Conservation (phyloP, 35 echinoderm and acorn worm genomes). For the Diadema setosum region DNA sequence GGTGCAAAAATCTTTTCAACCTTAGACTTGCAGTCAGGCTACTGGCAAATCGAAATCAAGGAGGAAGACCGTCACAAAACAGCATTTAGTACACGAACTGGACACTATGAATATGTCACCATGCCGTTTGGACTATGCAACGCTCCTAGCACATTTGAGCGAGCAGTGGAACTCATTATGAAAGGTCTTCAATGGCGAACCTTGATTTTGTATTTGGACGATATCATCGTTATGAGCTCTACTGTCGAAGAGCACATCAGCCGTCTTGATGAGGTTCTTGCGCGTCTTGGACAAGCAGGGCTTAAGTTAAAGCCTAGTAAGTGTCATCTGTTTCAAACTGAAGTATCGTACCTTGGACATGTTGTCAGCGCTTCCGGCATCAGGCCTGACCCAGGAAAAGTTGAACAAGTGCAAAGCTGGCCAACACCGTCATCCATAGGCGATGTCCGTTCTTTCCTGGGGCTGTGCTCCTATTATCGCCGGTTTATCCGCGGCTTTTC, state of each 20-base stretch:
- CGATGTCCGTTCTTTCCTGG: conserved; percentile 13
- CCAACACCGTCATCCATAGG: neutral
- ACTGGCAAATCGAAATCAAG: conserved; percentile 37
- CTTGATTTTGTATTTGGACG: neutral
- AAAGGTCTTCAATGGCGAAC: neutral
- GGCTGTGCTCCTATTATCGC: neutral
- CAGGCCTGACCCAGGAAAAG: neutral
- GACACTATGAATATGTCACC: no score
- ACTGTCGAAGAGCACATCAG: neutral
- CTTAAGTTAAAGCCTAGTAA: no score
- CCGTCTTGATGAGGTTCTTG: no score
- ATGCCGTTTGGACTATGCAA: conserved; percentile 51
- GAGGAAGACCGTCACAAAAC: conserved; percentile 27
- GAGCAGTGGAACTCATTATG: conserved; percentile 24
- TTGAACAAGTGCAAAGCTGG: neutral
- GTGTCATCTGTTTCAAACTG: no score
- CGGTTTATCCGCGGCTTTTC: neutral
- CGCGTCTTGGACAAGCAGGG: no score
- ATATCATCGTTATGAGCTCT: neutral
- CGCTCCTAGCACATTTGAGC: conserved; percentile 32
- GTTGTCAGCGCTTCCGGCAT: neutral
- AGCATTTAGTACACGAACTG: conserved; percentile 30
- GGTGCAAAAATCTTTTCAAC: conserved; percentile 48
- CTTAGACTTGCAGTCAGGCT: no score
- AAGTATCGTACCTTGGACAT: conserved; percentile 45